Evolutionary conservation across 2,888 invertebrate genomes (phyloP), one percentile per base, ranked within the genome.

Genomic region (Brachyopa scutellaris): DNA sequence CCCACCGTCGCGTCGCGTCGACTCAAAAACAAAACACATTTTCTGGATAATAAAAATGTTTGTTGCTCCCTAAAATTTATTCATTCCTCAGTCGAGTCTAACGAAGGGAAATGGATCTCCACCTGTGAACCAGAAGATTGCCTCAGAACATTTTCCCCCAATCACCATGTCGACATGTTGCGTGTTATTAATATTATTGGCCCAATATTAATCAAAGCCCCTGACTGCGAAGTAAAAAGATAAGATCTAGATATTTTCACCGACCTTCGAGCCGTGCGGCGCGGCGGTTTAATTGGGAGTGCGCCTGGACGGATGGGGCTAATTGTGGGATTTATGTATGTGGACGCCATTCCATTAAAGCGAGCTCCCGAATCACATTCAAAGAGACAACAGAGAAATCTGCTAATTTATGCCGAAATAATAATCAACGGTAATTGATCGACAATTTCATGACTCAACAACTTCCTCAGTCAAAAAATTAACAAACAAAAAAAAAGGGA

Each of bases 271-370:
- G n/a, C n/a, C n/a, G n/a, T n/a, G n/a, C n/a, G n/a, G n/a, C n/a
- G n/a, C 53, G 21, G 15, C 9, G n/a, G n/a, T 53, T 19, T 33
- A 36, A 53, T 36, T 40, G 42, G 31, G 2, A 21, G 29, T 15
- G n/a, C 17, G 1, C 5, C 29, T 5, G 9, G 21, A 31, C 15
- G 53, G 33, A 55, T 67, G 55, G 8, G 66, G 40, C 66, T 53
- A 53, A 66, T 66, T 66, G 40, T 53, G 40, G 66, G 53, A 53
- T 42, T 42, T 42, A 45, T 51, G n/a, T n/a, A n/a, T 26, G 36
- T 64, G 61, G 62, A 47, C 62, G 15, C 11, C 33, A 15, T 26
- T 49, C 13, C 29, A 26, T 51, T 38, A 21, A 15, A 23, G 3
- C 19, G n/a, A 6, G 9, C 8, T n/a, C 17, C 36, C n/a, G n/a